These are phyloP conservation scores for Paguma larvata DNA, from an alignment of 2,797 vertebrate species.

Conservation along the genomic window DNA sequence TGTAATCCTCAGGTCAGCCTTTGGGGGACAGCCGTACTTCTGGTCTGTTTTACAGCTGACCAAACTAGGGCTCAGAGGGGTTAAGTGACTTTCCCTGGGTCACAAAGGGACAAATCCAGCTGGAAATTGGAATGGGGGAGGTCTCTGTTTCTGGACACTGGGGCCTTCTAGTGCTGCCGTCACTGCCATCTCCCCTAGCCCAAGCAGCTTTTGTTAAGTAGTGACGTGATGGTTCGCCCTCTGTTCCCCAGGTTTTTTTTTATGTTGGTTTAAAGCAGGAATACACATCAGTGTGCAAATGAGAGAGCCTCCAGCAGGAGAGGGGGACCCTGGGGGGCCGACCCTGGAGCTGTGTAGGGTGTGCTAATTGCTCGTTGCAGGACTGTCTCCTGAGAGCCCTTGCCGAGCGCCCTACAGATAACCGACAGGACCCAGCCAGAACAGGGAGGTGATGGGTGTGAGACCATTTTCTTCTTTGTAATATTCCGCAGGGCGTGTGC, in stretches of 20 bases:
- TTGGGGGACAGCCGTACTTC: background rate
- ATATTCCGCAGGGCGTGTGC: background rate
- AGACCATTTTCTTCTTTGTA: background rate
- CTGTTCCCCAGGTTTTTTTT: background rate
- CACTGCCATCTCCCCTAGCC: background rate
- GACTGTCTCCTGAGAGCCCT: background rate
- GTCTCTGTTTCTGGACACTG: background rate
- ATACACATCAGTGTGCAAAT: background rate
- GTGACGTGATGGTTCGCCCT: fast-evolving
- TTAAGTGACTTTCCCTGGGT: background rate
- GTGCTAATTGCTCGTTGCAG: background rate
- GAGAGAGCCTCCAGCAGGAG: background rate
- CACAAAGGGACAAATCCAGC: background rate
- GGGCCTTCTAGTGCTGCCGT: background rate
- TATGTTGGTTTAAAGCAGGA: background rate
- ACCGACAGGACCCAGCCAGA: background rate
- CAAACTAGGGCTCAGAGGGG: background rate
- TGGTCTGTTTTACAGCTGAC: background rate
- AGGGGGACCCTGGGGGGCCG: background rate
- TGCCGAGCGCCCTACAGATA: background rate
- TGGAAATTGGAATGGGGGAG: background rate
- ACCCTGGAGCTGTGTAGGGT: background rate
- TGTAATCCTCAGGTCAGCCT: background rate
- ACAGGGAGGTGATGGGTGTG: fast-evolving
- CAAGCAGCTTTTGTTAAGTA: background rate